A percentile compares a stretch with the other conserved stretches of the same genome.
phyloP scores from a whole-genome alignment of 2,113 vertebrate species.

The Mandrillus leucophaeus region DNA sequence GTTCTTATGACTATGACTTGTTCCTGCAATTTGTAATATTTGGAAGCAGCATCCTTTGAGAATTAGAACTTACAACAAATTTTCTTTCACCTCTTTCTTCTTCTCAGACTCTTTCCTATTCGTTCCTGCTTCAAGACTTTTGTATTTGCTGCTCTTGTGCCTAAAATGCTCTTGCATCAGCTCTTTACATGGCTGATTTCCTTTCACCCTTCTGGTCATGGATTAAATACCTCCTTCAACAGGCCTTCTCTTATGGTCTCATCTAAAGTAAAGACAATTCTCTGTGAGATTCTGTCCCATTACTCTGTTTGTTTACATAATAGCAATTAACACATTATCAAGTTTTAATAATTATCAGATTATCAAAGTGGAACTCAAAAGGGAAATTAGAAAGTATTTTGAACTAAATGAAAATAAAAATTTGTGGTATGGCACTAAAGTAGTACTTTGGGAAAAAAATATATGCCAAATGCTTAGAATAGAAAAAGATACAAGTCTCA shows the following conservation, averaged over 20 bases:
- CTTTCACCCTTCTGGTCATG: not conserved
- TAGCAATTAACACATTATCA: not conserved
- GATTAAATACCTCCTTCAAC: not conserved
- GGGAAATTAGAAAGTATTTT: not conserved
- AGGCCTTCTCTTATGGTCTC: not conserved
- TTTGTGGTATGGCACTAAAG: not conserved
- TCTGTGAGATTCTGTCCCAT: not conserved
- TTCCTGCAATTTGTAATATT: not conserved
- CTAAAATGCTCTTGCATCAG: not conserved
- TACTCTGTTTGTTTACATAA: not conserved
- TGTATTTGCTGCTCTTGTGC: not conserved
- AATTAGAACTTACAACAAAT: not conserved
- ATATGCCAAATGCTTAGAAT: not conserved
- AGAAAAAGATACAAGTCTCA: not conserved
- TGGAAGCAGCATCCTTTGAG: not conserved
- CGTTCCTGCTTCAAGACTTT: not conserved
- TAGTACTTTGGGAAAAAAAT: not conserved
- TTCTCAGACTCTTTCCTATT: not conserved
- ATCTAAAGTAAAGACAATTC: not conserved
- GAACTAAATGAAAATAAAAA: conserved; percentile 9
- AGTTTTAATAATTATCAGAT: not conserved
- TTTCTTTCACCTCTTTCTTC: not conserved
- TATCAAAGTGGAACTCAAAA: not conserved
- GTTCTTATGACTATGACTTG: not conserved
- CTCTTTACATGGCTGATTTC: not conserved